phyloP scores from a whole-genome alignment of 2,113 vertebrate species.

The Sorex araneus region DNA sequence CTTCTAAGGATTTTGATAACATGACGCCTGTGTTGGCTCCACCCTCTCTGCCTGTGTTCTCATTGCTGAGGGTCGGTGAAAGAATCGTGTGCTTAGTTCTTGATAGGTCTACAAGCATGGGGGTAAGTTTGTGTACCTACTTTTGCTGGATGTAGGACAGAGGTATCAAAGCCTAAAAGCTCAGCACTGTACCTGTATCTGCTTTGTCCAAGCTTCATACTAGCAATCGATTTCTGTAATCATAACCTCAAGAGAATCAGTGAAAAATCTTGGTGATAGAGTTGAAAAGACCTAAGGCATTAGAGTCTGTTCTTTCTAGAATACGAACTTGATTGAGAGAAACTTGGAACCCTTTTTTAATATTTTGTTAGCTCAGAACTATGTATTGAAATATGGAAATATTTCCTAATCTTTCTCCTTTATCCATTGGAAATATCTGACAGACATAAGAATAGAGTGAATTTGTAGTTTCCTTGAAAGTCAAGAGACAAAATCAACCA shows the following conservation, averaged over 20 bases:
- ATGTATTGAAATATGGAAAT: too few relatives aligned
- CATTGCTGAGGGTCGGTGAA: conserved; percentile 77
- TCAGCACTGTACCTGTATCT: not conserved
- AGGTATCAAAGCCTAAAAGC: not conserved
- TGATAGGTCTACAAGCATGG: conserved; percentile 89
- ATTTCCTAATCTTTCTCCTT: too few relatives aligned
- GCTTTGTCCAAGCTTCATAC: not conserved
- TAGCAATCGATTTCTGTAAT: not conserved
- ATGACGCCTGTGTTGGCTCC: not conserved
- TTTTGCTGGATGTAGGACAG: not conserved
- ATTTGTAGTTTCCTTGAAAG: too few relatives aligned
- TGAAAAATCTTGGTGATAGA: not conserved
- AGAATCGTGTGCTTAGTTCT: conserved; percentile 87
- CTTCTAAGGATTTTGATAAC: conserved; percentile 84
- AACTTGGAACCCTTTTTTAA: too few relatives aligned
- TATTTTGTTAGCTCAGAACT: too few relatives aligned
- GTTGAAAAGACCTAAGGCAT: too few relatives aligned
- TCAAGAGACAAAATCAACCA: too few relatives aligned
- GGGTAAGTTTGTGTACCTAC: conserved; percentile 68
- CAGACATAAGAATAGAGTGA: too few relatives aligned
- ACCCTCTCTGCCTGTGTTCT: conserved; percentile 79
- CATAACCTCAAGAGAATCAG: not conserved
- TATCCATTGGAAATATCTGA: too few relatives aligned
- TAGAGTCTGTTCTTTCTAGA: too few relatives aligned
- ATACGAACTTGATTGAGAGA: too few relatives aligned